Evolutionary conservation across 2,797 vertebrate genomes (phyloP).

Genomic region (Brachymystax lenok): DNA sequence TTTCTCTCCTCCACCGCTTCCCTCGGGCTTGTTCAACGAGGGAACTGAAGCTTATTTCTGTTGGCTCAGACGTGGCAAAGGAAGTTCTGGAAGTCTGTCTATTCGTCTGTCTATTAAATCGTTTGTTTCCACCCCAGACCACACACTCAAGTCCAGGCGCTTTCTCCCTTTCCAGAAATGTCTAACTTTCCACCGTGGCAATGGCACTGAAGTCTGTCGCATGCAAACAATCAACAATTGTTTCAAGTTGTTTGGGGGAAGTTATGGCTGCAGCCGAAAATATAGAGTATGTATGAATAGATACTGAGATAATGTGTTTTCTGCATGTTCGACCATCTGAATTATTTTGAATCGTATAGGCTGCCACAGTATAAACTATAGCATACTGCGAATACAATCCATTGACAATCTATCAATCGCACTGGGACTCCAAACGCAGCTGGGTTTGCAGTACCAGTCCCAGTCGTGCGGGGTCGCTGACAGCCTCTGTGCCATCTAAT

Average conservation of each 20-base stretch:
- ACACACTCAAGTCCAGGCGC: slow-evolving; percentile 3
- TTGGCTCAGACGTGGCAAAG: slow-evolving; percentile 56
- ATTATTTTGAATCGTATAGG: not conserved
- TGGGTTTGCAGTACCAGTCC: slow-evolving; percentile 59
- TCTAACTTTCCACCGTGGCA: slow-evolving; percentile 21
- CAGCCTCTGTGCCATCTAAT: slow-evolving; percentile 52
- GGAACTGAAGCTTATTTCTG: slow-evolving; percentile 1
- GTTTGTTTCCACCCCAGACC: slow-evolving; percentile 5
- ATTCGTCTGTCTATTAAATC: not conserved
- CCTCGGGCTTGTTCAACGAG: not conserved
- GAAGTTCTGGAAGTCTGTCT: slow-evolving; percentile 35
- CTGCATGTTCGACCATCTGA: not conserved
- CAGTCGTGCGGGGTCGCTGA: slow-evolving; percentile 72
- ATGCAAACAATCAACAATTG: not conserved
- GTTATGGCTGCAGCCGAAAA: no score
- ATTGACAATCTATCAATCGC: not conserved
- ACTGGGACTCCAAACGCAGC: not conserved
- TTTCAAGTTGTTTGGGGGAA: not conserved
- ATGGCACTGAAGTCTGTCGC: not conserved
- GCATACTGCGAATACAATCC: not conserved
- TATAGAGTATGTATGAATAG: not conserved
- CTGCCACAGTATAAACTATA: not conserved
- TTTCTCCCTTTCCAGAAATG: slow-evolving; percentile 31
- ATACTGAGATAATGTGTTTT: not conserved
- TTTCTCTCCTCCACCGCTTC: slow-evolving; percentile 31